Base-by-base conservation (phyloP, 2,113 vertebrate genomes). In the Nicator chloris region DNA sequence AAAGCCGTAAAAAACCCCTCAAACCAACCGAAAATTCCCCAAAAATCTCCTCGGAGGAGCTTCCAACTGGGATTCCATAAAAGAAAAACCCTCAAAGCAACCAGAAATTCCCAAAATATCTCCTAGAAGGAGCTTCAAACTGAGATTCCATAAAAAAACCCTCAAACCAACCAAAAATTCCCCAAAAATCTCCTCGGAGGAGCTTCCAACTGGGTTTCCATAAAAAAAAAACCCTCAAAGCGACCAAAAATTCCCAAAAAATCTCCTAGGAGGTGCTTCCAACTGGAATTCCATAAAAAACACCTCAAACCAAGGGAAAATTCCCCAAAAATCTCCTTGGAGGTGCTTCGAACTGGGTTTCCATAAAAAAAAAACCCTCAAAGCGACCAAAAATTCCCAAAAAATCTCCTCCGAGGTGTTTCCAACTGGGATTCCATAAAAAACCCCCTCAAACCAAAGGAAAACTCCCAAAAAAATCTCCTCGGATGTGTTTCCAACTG, bases 261-360 rank as follows among this genome's bases (percentile, higher is more conserved):
- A 33, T 26, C 64, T n/a, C 33, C 42, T 27, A 0, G 1, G 33
- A 47, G 8, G 16, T 5, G 31, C 31, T 45, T 45, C 3, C 31
- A 24, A 40, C 7, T 17, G 42, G 30, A 22, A 45, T n/a, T 17
- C 22, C 42, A 33, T 17, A 24, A 24, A 66, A 35, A 47, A 3
- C 4, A 0, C 44, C 44, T 27, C 44, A 49, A 20, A 49, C 7
- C 33, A n/a, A 24, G 0, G 0, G 0, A 47, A n/a, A 47, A 35
- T 13, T 5, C 24, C 16, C 11, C 5, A 13, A 47, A 68, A 68
- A 20, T 15, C 16, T 27, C 44, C 17, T 20, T 0, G 4, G 16
- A 49, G 45, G 22, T 3, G 23, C 16, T 66, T 66, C 6, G 15
- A 19, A 26, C 3, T 2, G 31, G 15, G 6, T 27, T n/a, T 35